A percentile compares a stretch with the other conserved stretches of the same genome.
phyloP scores from a whole-genome alignment of 92 coral and sea anemone genomes.

The Parazoanthus darwini region DNA sequence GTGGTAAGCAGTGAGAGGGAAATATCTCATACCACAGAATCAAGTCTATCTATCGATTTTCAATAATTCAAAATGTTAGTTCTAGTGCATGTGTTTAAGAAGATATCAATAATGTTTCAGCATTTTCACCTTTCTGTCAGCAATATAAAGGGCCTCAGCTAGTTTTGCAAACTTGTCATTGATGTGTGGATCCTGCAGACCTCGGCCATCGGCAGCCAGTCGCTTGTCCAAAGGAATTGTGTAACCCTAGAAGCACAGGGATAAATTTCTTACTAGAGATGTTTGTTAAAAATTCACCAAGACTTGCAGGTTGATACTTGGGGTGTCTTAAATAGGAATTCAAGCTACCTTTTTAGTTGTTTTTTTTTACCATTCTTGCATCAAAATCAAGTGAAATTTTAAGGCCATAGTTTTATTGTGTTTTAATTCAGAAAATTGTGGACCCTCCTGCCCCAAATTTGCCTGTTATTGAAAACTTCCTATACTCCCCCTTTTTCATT shows the following conservation, averaged over 20 bases:
- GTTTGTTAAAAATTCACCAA: not conserved
- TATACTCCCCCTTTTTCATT: not conserved
- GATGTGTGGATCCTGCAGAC: constrained; percentile 96
- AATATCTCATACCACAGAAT: not conserved
- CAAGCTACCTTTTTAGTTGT: too few relatives aligned
- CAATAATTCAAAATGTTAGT: too few relatives aligned
- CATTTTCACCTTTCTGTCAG: constrained; percentile 85
- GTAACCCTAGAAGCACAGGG: constrained; percentile 65
- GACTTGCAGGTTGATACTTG: too few relatives aligned
- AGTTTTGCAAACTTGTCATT: constrained; percentile 98
- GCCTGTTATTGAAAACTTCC: too few relatives aligned
- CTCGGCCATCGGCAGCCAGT: constrained; percentile 98
- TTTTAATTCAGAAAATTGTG: too few relatives aligned
- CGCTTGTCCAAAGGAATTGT: constrained; percentile 98
- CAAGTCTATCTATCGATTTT: not conserved
- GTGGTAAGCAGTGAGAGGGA: constrained; percentile 39
- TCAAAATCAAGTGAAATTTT: too few relatives aligned
- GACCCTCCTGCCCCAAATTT: too few relatives aligned
- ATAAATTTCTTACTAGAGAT: not conserved
- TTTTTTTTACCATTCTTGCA: too few relatives aligned
- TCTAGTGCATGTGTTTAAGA: not conserved
- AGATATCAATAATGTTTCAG: not conserved
- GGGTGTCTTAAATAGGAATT: too few relatives aligned
- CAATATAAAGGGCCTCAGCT: constrained; percentile 97
- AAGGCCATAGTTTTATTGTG: too few relatives aligned